Evolutionary conservation across 2,797 vertebrate genomes (phyloP).

Genomic region (Ciconia nigra): DNA sequence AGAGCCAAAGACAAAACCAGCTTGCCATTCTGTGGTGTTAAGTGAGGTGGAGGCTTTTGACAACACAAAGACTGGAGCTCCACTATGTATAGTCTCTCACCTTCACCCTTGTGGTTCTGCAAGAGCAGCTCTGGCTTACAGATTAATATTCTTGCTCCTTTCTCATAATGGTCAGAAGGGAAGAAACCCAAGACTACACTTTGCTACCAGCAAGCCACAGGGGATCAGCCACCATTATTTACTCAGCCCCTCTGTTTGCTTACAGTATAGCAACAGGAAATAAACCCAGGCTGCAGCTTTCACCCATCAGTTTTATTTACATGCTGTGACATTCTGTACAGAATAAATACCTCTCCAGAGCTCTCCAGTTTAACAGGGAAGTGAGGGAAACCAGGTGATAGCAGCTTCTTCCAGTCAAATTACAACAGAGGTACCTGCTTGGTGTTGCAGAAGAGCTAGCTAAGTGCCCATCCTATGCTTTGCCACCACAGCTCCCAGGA

Average conservation of each 20-base stretch:
- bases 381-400: not conserved
- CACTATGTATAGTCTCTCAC: accelerated
- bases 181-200: not conserved
- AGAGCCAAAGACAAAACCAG: accelerated
- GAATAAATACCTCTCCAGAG: not conserved
- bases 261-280: not conserved
- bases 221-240: accelerated
- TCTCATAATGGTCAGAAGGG: not conserved
- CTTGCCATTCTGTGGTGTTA: accelerated
- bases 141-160: not conserved
- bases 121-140: not conserved
- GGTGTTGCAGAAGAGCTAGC: too few species aligned
- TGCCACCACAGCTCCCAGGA: not conserved
- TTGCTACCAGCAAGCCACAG: too few species aligned
- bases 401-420: not conserved
- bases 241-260: accelerated
- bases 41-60: accelerated
- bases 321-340: not conserved
- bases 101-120: accelerated
- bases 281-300: not conserved
- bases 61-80: accelerated
- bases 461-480: not conserved
- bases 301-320: not conserved
- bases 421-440: too few species aligned
- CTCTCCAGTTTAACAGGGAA: too few species aligned